Percentiles rank a stretch among this genome's conserved stretches.
Evolutionary conservation across 1,140 invertebrate genomes (phyloP).

Genomic region (Papilio polytes): DNA sequence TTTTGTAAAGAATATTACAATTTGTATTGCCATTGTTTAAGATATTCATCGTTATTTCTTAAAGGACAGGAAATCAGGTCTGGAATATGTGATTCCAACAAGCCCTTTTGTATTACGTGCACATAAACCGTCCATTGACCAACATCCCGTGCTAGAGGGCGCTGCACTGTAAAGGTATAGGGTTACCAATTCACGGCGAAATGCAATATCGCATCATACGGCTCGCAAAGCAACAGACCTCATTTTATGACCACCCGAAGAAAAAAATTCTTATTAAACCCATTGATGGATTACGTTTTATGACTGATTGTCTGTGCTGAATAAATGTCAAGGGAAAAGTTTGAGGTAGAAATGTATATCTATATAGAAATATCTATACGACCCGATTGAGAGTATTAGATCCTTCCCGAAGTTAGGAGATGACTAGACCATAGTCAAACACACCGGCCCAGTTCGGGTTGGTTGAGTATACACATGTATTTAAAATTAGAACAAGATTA

Average conservation of each 20-base stretch:
- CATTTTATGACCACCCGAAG: constrained; percentile 24
- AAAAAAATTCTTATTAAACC: constrained; percentile 10
- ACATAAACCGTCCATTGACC: constrained; percentile 1
- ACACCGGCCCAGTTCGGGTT: too few species aligned
- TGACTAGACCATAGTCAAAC: too few species aligned
- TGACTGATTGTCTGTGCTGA: background rate
- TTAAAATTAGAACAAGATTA: background rate
- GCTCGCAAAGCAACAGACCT: constrained; percentile 21
- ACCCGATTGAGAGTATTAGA: too few species aligned
- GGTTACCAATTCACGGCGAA: constrained; percentile 37
- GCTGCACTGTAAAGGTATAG: background rate
- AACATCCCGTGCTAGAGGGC: constrained; percentile 17
- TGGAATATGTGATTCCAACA: constrained; percentile 29
- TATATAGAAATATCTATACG: too few species aligned
- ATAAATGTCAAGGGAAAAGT: too few species aligned
- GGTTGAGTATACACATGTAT: too few species aligned
- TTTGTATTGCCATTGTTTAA: background rate
- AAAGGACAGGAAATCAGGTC: constrained; percentile 21
- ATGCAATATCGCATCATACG: constrained; percentile 34
- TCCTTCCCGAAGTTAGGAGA: too few species aligned
- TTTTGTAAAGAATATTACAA: background rate
- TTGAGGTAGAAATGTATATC: too few species aligned
- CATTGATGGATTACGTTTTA: constrained; percentile 16
- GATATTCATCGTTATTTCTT: background rate
- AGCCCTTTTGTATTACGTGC: constrained; percentile 25